Conservation (phyloP, 2,113 vertebrate species). For the Promerops cafer region DNA sequence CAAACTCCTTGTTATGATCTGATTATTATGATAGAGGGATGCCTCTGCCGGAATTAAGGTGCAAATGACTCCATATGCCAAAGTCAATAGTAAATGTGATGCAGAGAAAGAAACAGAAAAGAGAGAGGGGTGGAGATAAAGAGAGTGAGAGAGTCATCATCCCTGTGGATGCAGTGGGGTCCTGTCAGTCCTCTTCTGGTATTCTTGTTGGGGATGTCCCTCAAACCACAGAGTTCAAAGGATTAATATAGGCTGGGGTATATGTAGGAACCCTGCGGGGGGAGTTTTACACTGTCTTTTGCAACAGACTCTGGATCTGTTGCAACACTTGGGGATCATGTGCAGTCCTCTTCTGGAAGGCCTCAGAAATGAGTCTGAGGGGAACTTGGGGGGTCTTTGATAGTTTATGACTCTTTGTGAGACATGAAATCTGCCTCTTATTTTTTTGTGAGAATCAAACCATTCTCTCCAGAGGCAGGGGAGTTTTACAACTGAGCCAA, state of each 20-base stretch:
- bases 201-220: background rate
- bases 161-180: background rate
- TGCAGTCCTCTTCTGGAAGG: background rate
- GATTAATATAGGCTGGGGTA: background rate
- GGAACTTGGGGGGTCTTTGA: background rate
- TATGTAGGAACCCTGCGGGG: rapidly evolving
- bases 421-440: background rate
- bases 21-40: background rate
- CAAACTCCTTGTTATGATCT: background rate
- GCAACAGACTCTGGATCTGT: background rate
- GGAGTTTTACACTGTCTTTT: background rate
- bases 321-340: rapidly evolving
- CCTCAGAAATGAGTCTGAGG: background rate
- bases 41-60: background rate
- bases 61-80: rapidly evolving
- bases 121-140: background rate
- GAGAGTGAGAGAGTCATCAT: background rate
- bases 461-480: too few species aligned
- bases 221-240: background rate
- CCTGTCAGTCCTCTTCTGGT: rapidly evolving
- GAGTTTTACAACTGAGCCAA: background rate
- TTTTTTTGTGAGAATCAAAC: too few species aligned
- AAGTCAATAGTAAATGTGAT: background rate
- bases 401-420: background rate
- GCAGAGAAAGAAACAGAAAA: background rate